These are phyloP conservation scores for Pelodiscus sinensis DNA, from an alignment of 2,113 vertebrate species.

Conservation along the genomic window DNA sequence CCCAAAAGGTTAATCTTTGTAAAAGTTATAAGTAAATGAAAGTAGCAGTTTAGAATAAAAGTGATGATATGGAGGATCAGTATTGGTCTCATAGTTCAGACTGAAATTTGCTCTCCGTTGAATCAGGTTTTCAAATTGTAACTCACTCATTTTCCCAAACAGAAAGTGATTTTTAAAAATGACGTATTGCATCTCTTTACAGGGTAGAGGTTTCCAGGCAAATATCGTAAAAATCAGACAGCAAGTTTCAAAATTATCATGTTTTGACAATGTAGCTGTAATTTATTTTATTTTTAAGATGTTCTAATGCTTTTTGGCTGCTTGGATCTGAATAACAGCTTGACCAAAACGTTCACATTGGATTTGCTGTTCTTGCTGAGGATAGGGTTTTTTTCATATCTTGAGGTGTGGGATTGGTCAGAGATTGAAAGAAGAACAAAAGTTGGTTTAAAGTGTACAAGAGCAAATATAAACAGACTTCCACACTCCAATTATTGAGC, in stretches of 20 bases:
- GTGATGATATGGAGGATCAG: not conserved
- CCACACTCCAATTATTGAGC: not conserved
- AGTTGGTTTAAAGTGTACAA: not conserved
- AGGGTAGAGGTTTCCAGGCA: not conserved
- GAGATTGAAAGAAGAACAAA: not conserved
- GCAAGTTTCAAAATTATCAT: not conserved
- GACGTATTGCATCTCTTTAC: not conserved
- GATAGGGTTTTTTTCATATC: not conserved
- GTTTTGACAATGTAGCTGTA: not conserved
- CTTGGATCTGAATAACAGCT: not conserved
- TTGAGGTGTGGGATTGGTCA: not conserved
- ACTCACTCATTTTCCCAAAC: slow-evolving; percentile 4
- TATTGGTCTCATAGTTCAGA: not conserved
- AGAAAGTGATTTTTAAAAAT: not conserved
- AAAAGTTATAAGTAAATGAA: not conserved
- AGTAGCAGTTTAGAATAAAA: slow-evolving; percentile 3
- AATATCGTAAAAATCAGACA: not conserved
- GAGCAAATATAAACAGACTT: not conserved
- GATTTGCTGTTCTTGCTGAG: not conserved
- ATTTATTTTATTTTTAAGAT: not conserved
- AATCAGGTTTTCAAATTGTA: not conserved
- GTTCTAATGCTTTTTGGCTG: not conserved
- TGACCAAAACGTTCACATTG: not conserved
- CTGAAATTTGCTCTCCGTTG: not conserved
- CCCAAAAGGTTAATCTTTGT: slow-evolving; percentile 2